These are phyloP conservation scores for Metallyticus violacea DNA, from an alignment of 2,888 invertebrate genomes.

Conservation along the genomic window DNA sequence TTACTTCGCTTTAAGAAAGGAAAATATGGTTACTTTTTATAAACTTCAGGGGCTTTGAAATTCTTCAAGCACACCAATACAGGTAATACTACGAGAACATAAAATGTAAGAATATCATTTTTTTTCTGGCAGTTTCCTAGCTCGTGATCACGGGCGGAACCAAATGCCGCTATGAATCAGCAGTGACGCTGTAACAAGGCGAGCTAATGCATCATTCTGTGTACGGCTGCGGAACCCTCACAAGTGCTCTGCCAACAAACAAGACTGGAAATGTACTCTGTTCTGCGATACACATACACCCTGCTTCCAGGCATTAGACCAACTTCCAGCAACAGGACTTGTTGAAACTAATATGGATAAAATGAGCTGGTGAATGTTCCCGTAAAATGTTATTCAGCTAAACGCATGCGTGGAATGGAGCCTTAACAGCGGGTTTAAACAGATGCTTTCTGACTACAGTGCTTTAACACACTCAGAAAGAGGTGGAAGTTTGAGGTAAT, in stretches of 20 bases:
- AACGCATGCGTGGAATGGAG: too few species aligned
- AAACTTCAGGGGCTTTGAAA: not conserved
- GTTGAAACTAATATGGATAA: not conserved
- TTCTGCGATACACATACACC: not conserved
- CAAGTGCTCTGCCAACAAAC: not conserved
- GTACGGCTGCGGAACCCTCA: not conserved
- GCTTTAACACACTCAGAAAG: too few species aligned
- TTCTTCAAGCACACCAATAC: not conserved
- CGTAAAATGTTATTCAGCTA: too few species aligned
- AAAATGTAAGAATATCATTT: not conserved
- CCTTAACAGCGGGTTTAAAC: too few species aligned
- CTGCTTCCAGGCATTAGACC: not conserved
- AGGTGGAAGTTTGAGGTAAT: too few species aligned
- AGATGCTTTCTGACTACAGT: too few species aligned
- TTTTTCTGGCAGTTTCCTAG: too few species aligned
- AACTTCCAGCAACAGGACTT: not conserved
- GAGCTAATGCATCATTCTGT: not conserved
- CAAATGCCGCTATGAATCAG: not conserved
- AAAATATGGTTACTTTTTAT: not conserved
- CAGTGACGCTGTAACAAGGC: not conserved
- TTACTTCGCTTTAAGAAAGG: not conserved
- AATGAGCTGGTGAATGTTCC: not conserved
- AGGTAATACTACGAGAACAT: not conserved
- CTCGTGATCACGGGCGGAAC: not conserved
- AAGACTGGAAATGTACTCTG: not conserved